Percentiles rank a stretch among this genome's conserved stretches.
Evolutionary conservation across 1,140 invertebrate species (phyloP).

Genomic region (Cydia fagiglandana): DNA sequence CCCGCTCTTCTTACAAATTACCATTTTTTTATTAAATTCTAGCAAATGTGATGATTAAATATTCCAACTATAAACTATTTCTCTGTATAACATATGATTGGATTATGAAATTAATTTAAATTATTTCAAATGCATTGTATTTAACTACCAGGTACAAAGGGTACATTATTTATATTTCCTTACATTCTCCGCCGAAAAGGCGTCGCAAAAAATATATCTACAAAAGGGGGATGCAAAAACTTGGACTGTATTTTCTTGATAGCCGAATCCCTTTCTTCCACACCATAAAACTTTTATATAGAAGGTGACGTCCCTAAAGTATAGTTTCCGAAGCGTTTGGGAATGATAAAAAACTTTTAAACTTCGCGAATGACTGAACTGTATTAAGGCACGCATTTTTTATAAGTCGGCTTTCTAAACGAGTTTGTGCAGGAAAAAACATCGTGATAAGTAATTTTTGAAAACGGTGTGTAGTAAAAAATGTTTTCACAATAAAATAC

Average conservation of each 20-base stretch:
- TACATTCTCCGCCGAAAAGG: background rate
- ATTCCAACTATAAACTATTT: no score
- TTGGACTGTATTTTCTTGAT: slow-evolving; percentile 66
- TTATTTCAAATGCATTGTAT: no score
- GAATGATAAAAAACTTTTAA: slow-evolving; percentile 59
- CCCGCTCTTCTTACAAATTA: no score
- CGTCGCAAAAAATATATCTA: slow-evolving; percentile 22
- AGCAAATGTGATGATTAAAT: no score
- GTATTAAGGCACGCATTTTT: slow-evolving; percentile 38
- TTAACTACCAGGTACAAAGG: background rate
- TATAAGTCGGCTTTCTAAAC: slow-evolving; percentile 16
- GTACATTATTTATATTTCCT: background rate
- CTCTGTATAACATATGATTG: no score
- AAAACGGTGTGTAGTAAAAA: background rate
- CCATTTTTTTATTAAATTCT: no score
- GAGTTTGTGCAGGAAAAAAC: background rate
- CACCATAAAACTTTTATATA: slow-evolving; percentile 70
- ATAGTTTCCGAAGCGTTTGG: slow-evolving; percentile 59
- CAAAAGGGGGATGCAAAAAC: slow-evolving; percentile 60
- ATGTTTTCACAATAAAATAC: no score
- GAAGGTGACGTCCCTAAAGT: slow-evolving; percentile 61
- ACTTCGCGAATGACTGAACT: slow-evolving; percentile 46
- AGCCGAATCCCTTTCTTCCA: slow-evolving; percentile 68
- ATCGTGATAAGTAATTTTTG: background rate
- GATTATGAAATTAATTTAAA: no score